Evolutionary conservation across 2,797 vertebrate genomes (phyloP), one percentile per base, ranked within the genome.

Genomic region (Astyanax mexicanus): DNA sequence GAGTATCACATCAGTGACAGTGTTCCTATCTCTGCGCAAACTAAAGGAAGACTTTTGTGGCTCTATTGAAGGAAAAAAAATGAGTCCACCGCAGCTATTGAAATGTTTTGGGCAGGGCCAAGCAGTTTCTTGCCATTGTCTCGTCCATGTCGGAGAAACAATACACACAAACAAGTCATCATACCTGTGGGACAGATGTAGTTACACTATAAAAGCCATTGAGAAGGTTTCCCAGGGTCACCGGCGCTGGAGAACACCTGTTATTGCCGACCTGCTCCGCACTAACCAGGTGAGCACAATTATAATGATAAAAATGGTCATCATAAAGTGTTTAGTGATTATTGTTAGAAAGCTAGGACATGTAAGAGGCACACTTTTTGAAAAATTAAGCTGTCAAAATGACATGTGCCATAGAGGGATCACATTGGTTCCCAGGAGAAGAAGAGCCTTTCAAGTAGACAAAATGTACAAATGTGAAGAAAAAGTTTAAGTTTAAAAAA

Each of bases 141-240:
- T 76, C 57, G 51, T 78, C 55, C 70, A 13, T 17, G 54, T 64
- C 8, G 9, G 35, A 57, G 32, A 72, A 37, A 62, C 61, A 73
- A 74, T 47, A 54, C 65, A 69, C 47, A 79, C 71, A 70, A 74
- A 57, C 55, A 61, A 57, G 57, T 27, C 57, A 52, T 42, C 67
- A 72, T 57, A 75, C 52, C 27, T 27, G 25, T 67, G 69, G 72
- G 75, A 81, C 19, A 74, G 80, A 81, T 82, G 79, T 60, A 44
- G 72, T 84, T 84, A 82, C 82, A 79, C 64, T 82, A 84, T 87
- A 87, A 82, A 85, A 79, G 8, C 69, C 65, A 32, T 66, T 66
- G n/a, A 64, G 27, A 32, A 51, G 72, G 35, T 79, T 45, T 57
- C 58, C 32, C 67, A 71, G 58, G 40, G 55, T 52, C 49, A 68